phyloP scores from a whole-genome alignment of 1,140 invertebrate genomes.

The Drosophila hydei region DNA sequence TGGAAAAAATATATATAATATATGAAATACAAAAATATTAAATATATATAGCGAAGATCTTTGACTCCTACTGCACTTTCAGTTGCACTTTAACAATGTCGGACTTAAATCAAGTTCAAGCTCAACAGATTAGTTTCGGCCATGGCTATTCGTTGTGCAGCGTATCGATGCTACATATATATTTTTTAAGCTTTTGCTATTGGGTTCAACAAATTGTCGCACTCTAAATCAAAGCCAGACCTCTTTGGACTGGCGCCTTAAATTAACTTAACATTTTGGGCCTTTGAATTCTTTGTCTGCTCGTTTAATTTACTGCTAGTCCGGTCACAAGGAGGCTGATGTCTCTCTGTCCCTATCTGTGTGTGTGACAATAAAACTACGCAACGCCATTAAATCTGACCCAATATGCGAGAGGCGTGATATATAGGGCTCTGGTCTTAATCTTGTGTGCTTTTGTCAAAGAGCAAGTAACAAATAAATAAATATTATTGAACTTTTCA shows the following conservation, averaged over 20 bases:
- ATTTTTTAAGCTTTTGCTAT: conserved; percentile 1
- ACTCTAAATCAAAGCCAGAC: conserved; percentile 60
- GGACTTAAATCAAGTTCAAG: conserved; percentile 14
- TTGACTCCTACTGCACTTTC: not conserved
- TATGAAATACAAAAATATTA: too few relatives aligned
- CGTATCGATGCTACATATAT: conserved; percentile 9
- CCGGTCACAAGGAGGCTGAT: conserved; percentile 20
- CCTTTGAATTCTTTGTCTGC: conserved; percentile 49
- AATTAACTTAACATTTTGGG: conserved; percentile 62
- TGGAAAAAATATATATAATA: too few relatives aligned
- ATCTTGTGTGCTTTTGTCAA: conserved; percentile 75
- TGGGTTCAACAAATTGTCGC: conserved; percentile 40
- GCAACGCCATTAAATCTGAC: conserved; percentile 59
- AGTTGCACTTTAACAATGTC: not conserved
- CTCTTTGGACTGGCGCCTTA: conserved; percentile 55
- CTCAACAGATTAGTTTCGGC: conserved; percentile 12
- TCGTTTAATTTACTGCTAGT: conserved; percentile 57
- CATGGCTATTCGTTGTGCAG: not conserved
- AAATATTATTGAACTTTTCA: conserved; percentile 83
- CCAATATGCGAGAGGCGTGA: conserved; percentile 66
- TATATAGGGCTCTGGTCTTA: conserved; percentile 60
- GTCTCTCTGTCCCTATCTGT: conserved; percentile 1
- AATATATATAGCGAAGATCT: too few relatives aligned
- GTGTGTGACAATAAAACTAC: conserved; percentile 52
- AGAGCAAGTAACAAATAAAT: conserved; percentile 81